Conservation (phyloP, 1,140 invertebrate species). For the Oncopeltus fasciatus region DNA sequence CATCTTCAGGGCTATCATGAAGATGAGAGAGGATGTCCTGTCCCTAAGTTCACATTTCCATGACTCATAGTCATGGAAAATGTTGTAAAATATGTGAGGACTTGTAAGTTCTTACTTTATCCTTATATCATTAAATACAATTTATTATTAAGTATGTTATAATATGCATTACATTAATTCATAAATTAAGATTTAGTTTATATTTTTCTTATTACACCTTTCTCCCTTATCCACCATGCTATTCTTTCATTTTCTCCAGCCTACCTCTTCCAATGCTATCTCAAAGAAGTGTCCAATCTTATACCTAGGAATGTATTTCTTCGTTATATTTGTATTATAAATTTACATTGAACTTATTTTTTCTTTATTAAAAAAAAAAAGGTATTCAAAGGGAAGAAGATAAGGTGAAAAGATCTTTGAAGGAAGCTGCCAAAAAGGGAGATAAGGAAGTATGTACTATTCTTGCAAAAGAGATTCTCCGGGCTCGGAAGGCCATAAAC, state of each 20-base stretch:
- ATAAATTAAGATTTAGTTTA: too few relatives aligned
- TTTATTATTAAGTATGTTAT: too few relatives aligned
- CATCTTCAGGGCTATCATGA: too few relatives aligned
- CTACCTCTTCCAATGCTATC: background rate
- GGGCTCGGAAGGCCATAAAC: constrained; percentile 74
- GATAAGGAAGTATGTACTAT: constrained; percentile 89
- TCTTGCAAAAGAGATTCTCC: constrained; percentile 87
- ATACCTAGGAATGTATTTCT: background rate
- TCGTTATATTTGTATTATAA: background rate
- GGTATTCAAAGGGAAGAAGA: constrained; percentile 94
- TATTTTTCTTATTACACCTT: background rate
- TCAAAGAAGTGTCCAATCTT: background rate
- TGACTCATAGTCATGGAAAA: too few relatives aligned
- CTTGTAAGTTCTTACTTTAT: too few relatives aligned
- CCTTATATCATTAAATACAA: too few relatives aligned
- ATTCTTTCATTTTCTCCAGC: background rate
- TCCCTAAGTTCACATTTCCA: too few relatives aligned
- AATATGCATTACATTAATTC: too few relatives aligned
- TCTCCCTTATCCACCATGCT: too few relatives aligned
- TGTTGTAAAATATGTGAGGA: too few relatives aligned
- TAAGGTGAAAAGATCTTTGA: constrained; percentile 84
- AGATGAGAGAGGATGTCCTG: too few relatives aligned
- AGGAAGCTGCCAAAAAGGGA: constrained; percentile 90
- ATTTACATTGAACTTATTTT: background rate
- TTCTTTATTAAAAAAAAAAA: too few relatives aligned